Conservation (phyloP, 2,113 vertebrate species). For the Clarias magur region DNA sequence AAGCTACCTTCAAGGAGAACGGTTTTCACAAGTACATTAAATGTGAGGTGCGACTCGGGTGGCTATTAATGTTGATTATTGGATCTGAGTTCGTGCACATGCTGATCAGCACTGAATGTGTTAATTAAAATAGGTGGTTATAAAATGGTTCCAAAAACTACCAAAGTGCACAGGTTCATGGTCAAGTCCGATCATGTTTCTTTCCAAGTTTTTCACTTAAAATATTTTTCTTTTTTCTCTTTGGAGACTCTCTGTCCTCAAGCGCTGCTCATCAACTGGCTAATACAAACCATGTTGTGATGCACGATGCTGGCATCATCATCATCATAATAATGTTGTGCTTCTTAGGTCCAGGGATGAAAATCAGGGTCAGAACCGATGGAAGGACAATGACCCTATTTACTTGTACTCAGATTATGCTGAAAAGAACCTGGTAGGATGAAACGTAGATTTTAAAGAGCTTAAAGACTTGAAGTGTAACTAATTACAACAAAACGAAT, state of each 20-base stretch:
- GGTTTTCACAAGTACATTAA: no score
- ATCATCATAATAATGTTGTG: background rate
- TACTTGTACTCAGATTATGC: no score
- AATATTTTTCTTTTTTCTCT: background rate
- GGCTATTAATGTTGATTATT: no score
- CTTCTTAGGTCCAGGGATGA: background rate
- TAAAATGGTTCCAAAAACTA: background rate
- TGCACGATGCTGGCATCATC: background rate
- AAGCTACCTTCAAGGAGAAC: no score
- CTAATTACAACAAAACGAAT: no score
- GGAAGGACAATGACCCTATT: background rate
- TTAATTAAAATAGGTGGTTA: background rate
- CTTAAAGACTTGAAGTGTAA: no score
- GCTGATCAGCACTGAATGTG: background rate
- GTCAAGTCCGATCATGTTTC: background rate
- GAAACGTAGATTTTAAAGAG: no score
- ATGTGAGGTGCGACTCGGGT: no score
- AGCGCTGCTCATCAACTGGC: background rate
- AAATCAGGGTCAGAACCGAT: background rate
- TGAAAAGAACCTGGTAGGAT: no score
- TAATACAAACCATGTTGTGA: background rate
- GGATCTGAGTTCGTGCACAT: background rate
- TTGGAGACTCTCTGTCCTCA: background rate
- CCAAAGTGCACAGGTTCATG: background rate
- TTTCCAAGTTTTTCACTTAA: background rate